Percentiles rank a stretch among this genome's conserved stretches.
These are phyloP conservation scores for Agrilus cyanescens DNA, from an alignment of 2,888 invertebrate genomes.

Conservation along the genomic window DNA sequence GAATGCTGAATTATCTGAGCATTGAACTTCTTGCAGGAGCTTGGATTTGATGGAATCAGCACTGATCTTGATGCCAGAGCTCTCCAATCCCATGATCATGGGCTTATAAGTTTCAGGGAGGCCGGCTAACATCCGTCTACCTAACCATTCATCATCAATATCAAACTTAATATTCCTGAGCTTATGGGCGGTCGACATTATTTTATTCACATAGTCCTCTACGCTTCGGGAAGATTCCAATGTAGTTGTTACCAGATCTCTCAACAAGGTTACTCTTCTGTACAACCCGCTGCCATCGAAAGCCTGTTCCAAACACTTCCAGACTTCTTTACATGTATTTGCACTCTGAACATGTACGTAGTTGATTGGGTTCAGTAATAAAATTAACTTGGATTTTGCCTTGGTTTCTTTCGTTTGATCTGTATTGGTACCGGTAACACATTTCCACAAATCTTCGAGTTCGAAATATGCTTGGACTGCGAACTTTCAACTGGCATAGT, in stretches of 20 bases:
- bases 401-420: too few species aligned
- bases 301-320: conserved; percentile 17
- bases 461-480: too few species aligned
- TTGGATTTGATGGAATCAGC: conserved; percentile 22
- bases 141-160: conserved; percentile 22
- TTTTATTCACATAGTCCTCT: conserved; percentile 21
- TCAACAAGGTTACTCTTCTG: conserved; percentile 20
- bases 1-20: too few species aligned
- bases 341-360: conserved; percentile 21
- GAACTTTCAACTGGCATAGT: too few species aligned
- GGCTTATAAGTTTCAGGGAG: conserved; percentile 21
- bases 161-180: conserved; percentile 18
- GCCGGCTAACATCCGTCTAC: conserved; percentile 22
- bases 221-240: conserved; percentile 18
- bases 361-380: conserved; percentile 18
- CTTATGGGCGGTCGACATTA: conserved; percentile 22
- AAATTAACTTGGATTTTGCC: conserved; percentile 17
- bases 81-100: conserved; percentile 22
- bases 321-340: conserved; percentile 18
- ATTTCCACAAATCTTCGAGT: too few species aligned
- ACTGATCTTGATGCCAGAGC: conserved; percentile 18
- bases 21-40: conserved; percentile 15
- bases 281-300: conserved; percentile 23
- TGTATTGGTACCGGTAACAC: too few species aligned
- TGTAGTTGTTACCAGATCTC: conserved; percentile 17